phyloP scores from a whole-genome alignment of 2,888 invertebrate genomes.

The Caenorhabditis sp. region DNA sequence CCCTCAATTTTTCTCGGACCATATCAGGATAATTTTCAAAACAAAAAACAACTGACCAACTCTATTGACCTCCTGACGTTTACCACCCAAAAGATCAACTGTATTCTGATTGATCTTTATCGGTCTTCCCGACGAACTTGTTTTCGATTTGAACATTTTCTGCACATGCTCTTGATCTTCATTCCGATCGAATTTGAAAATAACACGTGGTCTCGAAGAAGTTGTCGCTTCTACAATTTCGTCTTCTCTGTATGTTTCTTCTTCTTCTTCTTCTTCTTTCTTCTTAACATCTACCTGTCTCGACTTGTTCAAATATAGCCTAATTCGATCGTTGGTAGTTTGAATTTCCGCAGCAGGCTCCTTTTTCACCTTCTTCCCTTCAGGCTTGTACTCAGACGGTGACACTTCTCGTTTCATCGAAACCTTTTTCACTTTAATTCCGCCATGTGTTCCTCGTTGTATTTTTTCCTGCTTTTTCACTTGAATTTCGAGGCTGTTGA shows the following conservation, averaged over 20 bases:
- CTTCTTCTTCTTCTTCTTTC: constrained; percentile 19
- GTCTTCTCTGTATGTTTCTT: constrained; percentile 2
- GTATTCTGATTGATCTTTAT: constrained; percentile 19
- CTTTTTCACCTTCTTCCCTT: neutral
- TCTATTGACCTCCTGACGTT: neutral
- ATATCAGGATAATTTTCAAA: neutral
- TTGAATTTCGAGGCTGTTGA: neutral
- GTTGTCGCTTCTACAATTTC: neutral
- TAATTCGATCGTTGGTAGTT: too few species aligned
- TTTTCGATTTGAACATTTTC: constrained; percentile 16
- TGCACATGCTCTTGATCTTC: constrained; percentile 11
- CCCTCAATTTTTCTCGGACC: neutral
- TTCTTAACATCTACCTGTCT: neutral
- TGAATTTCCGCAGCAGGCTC: neutral
- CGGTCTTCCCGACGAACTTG: constrained; percentile 27
- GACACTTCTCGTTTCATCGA: neutral
- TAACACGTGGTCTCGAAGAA: too few species aligned
- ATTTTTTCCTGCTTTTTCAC: constrained; percentile 2
- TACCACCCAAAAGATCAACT: constrained; percentile 16
- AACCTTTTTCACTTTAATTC: neutral
- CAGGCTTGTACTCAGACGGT: neutral
- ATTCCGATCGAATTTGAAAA: constrained; percentile 6
- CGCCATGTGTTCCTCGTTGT: neutral
- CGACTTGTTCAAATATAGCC: neutral
- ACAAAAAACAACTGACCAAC: neutral